These are phyloP conservation scores for Pantala flavescens DNA, from an alignment of 1,140 invertebrate genomes.

Conservation along the genomic window DNA sequence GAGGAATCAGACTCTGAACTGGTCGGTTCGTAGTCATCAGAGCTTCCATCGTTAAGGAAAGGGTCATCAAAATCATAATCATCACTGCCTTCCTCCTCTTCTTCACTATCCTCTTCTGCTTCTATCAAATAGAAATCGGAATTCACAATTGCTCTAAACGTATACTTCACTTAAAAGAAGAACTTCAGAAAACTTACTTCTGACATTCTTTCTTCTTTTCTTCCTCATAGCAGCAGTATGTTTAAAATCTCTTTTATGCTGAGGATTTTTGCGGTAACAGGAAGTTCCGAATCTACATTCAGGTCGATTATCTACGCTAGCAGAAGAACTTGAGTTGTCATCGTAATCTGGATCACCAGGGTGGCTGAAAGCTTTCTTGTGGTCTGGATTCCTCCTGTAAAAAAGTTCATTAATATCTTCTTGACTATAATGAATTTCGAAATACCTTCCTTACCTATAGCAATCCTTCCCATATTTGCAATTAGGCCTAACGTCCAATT, in stretches of 20 bases:
- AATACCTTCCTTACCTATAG: not conserved
- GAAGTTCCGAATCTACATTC: slow-evolving; percentile 40
- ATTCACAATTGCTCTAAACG: not conserved
- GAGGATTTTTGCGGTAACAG: slow-evolving; percentile 42
- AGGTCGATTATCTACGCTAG: slow-evolving; percentile 35
- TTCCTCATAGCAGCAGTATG: slow-evolving; percentile 30
- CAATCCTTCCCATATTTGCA: not conserved
- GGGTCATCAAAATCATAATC: slow-evolving; percentile 18
- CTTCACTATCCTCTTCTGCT: not conserved
- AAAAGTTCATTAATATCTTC: not conserved
- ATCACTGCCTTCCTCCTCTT: not conserved
- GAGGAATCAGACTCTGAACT: not conserved
- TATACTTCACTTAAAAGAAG: not conserved
- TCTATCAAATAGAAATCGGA: not conserved
- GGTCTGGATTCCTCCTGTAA: slow-evolving; percentile 33
- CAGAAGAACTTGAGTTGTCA: not conserved
- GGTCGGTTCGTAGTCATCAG: slow-evolving; percentile 20
- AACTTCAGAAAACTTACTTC: not conserved
- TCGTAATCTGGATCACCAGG: slow-evolving; percentile 41
- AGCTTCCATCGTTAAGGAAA: slow-evolving; percentile 20
- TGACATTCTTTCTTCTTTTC: slow-evolving; percentile 12
- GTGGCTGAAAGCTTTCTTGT: slow-evolving; percentile 32
- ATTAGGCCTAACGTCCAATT: not conserved
- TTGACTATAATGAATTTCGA: not conserved
- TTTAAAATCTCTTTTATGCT: slow-evolving; percentile 38